These are phyloP conservation scores for Dromas ardeola DNA, from an alignment of 2,113 vertebrate species.

Conservation along the genomic window DNA sequence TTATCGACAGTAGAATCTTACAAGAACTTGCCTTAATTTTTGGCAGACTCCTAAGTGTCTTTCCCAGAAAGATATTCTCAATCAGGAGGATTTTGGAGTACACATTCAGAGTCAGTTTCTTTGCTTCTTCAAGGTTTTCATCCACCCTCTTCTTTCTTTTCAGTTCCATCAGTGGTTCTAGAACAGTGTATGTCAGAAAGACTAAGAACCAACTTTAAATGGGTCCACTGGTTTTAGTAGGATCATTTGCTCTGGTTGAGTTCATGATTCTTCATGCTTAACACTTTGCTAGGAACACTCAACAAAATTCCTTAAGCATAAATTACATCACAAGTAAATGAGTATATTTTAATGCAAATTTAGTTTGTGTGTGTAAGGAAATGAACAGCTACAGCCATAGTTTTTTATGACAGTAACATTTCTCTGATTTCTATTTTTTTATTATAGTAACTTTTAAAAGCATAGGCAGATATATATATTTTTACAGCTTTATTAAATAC, in stretches of 20 bases:
- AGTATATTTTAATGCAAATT: background rate
- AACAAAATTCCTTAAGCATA: background rate
- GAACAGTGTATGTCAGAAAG: background rate
- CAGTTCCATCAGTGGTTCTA: background rate
- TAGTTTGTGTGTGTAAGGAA: background rate
- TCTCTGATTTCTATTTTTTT: background rate
- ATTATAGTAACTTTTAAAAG: background rate
- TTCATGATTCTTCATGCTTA: background rate
- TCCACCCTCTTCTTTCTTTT: background rate
- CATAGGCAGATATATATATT: background rate
- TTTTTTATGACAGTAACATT: background rate
- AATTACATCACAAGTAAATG: background rate
- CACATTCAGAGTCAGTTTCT: background rate
- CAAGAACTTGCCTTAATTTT: background rate
- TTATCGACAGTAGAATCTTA: background rate
- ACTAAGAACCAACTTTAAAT: background rate
- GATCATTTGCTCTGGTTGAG: background rate
- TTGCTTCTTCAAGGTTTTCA: background rate
- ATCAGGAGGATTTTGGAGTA: background rate
- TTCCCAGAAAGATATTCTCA: background rate
- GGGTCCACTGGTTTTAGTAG: background rate
- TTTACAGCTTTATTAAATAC: background rate
- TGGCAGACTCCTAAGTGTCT: background rate
- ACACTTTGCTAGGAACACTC: background rate
- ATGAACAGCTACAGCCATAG: background rate